Percentiles rank a stretch among this genome's conserved stretches.
Conservation (phyloP, 2,797 vertebrate genomes). For the Paguma larvata region DNA sequence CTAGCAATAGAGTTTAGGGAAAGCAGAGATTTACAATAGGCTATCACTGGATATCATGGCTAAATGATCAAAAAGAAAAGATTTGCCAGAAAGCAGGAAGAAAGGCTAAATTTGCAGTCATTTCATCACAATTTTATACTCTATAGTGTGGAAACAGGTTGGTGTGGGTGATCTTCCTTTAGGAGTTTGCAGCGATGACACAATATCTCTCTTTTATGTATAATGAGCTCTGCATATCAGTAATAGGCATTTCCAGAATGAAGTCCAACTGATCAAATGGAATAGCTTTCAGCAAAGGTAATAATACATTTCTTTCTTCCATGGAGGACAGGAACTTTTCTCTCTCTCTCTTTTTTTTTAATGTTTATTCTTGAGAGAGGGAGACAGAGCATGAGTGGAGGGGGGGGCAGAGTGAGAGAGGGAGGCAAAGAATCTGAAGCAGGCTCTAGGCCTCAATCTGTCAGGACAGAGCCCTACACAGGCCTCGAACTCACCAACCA, state of each 20-base stretch:
- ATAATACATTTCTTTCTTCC: background rate
- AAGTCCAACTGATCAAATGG: background rate
- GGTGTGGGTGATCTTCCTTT: background rate
- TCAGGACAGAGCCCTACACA: too few relatives aligned
- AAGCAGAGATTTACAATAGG: background rate
- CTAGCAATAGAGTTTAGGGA: background rate
- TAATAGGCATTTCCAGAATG: slow-evolving; percentile 3
- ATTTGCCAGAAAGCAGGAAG: background rate
- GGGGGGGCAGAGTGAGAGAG: too few relatives aligned
- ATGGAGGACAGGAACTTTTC: background rate
- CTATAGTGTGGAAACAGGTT: background rate
- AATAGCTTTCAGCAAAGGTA: background rate
- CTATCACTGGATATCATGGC: background rate
- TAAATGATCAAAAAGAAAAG: background rate
- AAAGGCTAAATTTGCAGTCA: background rate
- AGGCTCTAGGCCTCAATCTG: too few relatives aligned
- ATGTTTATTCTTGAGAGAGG: too few relatives aligned
- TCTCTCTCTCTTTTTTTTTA: background rate
- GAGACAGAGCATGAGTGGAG: too few relatives aligned
- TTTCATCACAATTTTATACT: background rate
- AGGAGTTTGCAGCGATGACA: background rate
- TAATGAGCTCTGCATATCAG: background rate
- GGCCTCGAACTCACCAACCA: too few relatives aligned
- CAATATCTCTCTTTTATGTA: background rate
- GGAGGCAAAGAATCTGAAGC: too few relatives aligned